phyloP scores from a whole-genome alignment of 2,113 vertebrate species.

The Nesoenas mayeri region DNA sequence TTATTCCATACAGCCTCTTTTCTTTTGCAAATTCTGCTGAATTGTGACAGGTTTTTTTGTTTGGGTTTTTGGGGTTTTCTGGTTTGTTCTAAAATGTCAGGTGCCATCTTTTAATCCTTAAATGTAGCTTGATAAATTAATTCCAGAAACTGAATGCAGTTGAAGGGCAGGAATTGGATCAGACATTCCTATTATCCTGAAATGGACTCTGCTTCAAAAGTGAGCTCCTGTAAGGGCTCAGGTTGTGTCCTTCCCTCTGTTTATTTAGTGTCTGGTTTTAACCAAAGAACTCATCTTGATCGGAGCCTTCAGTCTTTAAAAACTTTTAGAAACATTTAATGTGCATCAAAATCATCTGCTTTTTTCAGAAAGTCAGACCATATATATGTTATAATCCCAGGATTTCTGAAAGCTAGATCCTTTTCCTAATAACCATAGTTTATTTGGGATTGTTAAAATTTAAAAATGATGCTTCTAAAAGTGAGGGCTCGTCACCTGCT shows the following conservation, averaged over 20 bases:
- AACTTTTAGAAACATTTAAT: not conserved
- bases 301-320: not conserved
- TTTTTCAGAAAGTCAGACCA: not conserved
- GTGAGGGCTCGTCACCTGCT: not conserved
- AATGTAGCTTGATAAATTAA: conserved; percentile 69
- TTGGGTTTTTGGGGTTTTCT: conserved; percentile 53
- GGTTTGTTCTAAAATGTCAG: conserved; percentile 61
- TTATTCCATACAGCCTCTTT: conserved; percentile 53
- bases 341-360: not conserved
- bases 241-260: conserved; percentile 36
- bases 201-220: conserved; percentile 50
- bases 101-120: conserved; percentile 60
- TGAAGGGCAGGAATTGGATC: conserved; percentile 55
- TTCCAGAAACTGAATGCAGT: conserved; percentile 56
- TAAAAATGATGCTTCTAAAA: not conserved
- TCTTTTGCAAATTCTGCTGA: conserved; percentile 62
- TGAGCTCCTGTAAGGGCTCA: not conserved
- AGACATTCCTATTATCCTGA: conserved; percentile 30
- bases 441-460: not conserved
- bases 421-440: not conserved
- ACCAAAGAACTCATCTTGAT: not conserved
- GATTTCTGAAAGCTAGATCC: not conserved
- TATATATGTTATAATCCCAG: not conserved
- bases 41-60: conserved; percentile 63
- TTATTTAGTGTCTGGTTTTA: conserved; percentile 31